These are phyloP conservation scores for Acanthococcus lagerstroemiae DNA, from an alignment of 2,888 invertebrate genomes.

Conservation along the genomic window DNA sequence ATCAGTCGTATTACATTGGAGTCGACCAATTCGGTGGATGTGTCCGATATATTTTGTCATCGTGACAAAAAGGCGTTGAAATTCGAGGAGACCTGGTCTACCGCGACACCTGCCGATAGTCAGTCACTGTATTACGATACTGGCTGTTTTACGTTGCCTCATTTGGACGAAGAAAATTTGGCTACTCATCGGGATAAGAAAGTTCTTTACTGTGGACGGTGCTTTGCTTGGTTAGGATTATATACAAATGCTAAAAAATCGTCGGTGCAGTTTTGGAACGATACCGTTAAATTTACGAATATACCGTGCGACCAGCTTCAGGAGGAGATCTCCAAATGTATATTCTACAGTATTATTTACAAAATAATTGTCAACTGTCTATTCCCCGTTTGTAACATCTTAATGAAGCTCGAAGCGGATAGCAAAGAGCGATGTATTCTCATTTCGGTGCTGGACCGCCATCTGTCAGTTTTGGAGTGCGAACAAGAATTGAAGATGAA, in stretches of 20 bases:
- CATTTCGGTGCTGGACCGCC: conserved; percentile 6
- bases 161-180: not conserved
- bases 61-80: not conserved
- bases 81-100: not conserved
- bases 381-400: conserved; percentile 19
- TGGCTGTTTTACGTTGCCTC: not conserved
- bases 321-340: not conserved
- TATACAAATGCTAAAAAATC: not conserved
- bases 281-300: not conserved
- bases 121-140: conserved; percentile 1
- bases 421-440: not conserved
- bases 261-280: conserved; percentile 6
- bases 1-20: not conserved
- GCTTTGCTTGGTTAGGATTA: conserved; percentile 11
- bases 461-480: conserved; percentile 3
- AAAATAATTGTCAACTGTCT: conserved; percentile 4
- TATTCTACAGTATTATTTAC: not conserved
- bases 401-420: not conserved
- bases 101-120: not conserved
- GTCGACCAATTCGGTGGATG: not conserved
- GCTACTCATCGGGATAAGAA: not conserved
- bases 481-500: not conserved
- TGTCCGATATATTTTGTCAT: conserved; percentile 20
- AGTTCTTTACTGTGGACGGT: conserved; percentile 1
- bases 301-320: not conserved